Conservation (phyloP, 2,888 invertebrate species). For the Salticus scenicus region DNA sequence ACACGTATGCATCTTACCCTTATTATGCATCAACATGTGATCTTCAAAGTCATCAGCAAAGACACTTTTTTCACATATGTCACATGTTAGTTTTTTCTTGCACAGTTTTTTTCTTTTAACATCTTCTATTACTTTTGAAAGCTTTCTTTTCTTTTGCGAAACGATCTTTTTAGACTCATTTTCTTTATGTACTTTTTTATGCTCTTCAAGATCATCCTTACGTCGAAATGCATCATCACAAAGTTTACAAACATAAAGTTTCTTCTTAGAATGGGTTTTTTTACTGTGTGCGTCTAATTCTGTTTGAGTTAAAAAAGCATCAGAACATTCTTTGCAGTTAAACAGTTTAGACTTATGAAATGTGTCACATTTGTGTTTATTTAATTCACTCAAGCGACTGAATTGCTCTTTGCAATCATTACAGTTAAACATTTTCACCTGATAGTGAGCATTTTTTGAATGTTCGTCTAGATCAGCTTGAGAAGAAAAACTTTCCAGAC, state of each 20-base stretch:
- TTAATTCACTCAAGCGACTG: slow-evolving; percentile 21
- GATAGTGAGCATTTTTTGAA: slow-evolving; percentile 5
- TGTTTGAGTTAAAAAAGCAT: slow-evolving; percentile 5
- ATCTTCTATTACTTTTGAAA: background rate
- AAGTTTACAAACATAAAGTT: slow-evolving; percentile 42
- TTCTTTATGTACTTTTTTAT: slow-evolving; percentile 39
- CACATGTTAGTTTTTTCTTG: slow-evolving; percentile 24
- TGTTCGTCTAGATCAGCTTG: slow-evolving; percentile 19
- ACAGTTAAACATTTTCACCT: background rate
- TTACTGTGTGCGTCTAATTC: slow-evolving; percentile 20
- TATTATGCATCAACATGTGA: slow-evolving; percentile 53
- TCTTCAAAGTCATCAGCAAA: slow-evolving; percentile 35
- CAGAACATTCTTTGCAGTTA: slow-evolving; percentile 10
- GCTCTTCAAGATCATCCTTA: slow-evolving; percentile 38
- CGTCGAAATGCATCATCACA: slow-evolving; percentile 44
- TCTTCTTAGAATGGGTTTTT: slow-evolving; percentile 32
- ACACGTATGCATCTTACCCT: slow-evolving; percentile 50
- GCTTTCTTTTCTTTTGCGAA: background rate
- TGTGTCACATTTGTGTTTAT: slow-evolving; percentile 16
- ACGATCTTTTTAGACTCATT: background rate
- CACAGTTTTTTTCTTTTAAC: background rate
- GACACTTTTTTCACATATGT: slow-evolving; percentile 45
- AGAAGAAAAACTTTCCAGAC: slow-evolving; percentile 37
- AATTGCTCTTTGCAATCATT: slow-evolving; percentile 14
- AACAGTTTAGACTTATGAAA: background rate